Percentiles rank a stretch among this genome's conserved stretches.
These are phyloP conservation scores for Trichogramma dendrolimi DNA, from an alignment of 2,888 invertebrate genomes.

Conservation along the genomic window DNA sequence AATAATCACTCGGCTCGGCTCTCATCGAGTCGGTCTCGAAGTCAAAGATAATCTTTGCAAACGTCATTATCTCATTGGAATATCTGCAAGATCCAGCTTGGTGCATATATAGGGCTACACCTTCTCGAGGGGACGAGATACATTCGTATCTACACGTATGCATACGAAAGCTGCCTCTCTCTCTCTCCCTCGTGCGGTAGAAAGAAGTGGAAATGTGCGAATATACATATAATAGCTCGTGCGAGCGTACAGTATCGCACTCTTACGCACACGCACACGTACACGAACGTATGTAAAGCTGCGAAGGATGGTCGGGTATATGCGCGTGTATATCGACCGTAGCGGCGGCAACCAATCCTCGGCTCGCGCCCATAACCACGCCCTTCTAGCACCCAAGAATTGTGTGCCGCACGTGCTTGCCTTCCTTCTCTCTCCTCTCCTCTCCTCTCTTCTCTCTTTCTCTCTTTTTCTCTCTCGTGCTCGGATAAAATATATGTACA, in stretches of 20 bases:
- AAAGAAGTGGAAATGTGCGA: constrained; percentile 3
- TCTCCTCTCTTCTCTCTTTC: constrained; percentile 5
- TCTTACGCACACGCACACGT: background rate
- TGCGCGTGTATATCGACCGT: constrained; percentile 46
- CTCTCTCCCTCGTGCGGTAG: no score
- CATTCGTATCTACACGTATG: no score
- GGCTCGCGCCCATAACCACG: constrained; percentile 50
- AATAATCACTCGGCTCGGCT: no score
- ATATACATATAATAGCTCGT: background rate
- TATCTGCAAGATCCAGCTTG: no score
- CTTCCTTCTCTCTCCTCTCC: background rate
- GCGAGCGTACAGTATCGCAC: background rate
- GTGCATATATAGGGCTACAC: no score
- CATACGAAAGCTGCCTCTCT: no score
- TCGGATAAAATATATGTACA: no score
- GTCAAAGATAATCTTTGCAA: no score
- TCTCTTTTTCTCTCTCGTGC: constrained; percentile 17
- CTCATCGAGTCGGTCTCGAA: no score
- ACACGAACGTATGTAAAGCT: constrained; percentile 5
- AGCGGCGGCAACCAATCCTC: constrained; percentile 51
- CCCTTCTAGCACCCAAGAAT: constrained; percentile 40
- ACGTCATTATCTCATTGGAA: no score
- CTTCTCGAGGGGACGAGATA: no score
- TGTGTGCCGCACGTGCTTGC: background rate
- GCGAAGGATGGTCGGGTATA: constrained; percentile 1